Conservation (phyloP, 35 echinoderm and acorn worm genomes). For the Patiria miniata region DNA sequence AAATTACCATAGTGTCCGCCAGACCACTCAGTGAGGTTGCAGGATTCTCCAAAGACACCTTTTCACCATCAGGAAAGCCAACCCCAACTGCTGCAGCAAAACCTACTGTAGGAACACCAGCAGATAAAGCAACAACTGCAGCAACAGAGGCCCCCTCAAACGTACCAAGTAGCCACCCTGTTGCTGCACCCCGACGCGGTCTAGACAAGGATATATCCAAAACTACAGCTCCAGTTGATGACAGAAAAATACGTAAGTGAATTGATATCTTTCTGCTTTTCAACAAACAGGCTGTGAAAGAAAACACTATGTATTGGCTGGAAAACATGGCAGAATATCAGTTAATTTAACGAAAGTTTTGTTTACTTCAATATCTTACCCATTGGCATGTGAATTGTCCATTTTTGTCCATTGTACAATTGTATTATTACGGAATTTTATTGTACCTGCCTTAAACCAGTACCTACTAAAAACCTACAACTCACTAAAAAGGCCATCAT, state of each 20-base stretch:
- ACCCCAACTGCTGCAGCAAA: neutral
- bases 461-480: too few relatives aligned
- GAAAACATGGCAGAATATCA: too few relatives aligned
- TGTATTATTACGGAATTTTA: too few relatives aligned
- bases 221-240: neutral
- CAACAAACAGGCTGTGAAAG: too few relatives aligned
- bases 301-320: too few relatives aligned
- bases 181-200: neutral
- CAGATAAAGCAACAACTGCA: neutral
- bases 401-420: too few relatives aligned
- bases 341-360: too few relatives aligned
- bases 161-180: neutral
- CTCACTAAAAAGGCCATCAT: too few relatives aligned
- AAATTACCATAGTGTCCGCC: slow-evolving; percentile 33
- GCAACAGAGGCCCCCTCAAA: neutral
- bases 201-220: neutral
- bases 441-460: too few relatives aligned
- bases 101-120: neutral
- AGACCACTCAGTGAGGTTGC: slow-evolving; percentile 44
- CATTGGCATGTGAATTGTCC: too few relatives aligned
- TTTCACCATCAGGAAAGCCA: neutral
- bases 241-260: neutral
- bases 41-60: slow-evolving; percentile 37
- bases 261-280: neutral
- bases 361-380: too few relatives aligned